Base-by-base conservation (phyloP, 2,113 vertebrate species). In the Morone saxatilis region DNA sequence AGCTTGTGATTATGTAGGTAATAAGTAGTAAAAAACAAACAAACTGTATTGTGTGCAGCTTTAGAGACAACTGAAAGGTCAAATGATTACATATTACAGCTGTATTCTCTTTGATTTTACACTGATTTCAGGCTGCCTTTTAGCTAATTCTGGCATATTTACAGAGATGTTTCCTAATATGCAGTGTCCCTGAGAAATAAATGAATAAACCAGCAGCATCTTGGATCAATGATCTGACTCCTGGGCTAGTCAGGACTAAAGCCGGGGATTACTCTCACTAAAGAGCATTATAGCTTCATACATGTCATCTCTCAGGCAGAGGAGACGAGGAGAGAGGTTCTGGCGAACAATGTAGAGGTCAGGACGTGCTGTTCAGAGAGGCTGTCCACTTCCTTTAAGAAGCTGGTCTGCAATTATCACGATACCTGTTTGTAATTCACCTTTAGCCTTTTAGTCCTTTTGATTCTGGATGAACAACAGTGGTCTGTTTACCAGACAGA, bases 211-310 rank as follows among this genome's bases (percentile, higher is more conserved):
- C 59, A 61, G 31, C 41, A 36, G 0, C 48, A 2, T 59, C 20
- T 66, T 19, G n/a, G 69, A 47, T 11, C 12, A n/a, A 16, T 36
- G 38, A 38, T 13, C 41, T 47, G 20, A 50, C 6, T 22, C 63
- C 45, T 47, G 4, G 45, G 45, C 45, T 50, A 38, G 5, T 3
- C 25, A 31, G 10, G 40, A 74, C 14, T 70, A 62, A 63, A 50
- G 4, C 51, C 38, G 61, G 78, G 61, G 67, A 76, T 76, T 0
- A 74, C 7, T 43, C 19, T 62, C 56, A 47, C 38, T 65, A 36
- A n/a, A 60, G 70, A 66, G 38, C 41, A 54, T 70, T 78, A 22
- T 11, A 81, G 54, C 31, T 59, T 59, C 65, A 57, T 61, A 62
- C 17, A 12, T 68, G 54, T 73, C 54, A 16, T 13, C 11, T 31